These are phyloP conservation scores for Megalopta genalis DNA, from an alignment of 1,140 invertebrate species.

Conservation along the genomic window DNA sequence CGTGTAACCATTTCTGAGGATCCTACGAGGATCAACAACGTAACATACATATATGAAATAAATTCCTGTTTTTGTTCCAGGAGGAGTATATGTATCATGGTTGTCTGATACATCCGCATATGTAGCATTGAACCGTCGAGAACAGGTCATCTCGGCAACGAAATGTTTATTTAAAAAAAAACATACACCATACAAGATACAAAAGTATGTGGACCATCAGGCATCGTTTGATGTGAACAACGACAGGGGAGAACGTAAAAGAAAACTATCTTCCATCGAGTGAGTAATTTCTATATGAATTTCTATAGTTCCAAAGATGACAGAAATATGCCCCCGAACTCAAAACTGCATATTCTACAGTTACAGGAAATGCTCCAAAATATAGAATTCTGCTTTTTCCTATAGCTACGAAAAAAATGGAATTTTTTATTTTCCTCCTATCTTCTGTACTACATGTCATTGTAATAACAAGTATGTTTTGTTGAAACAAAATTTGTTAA, in stretches of 20 bases:
- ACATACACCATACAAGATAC: slow-evolving; percentile 57
- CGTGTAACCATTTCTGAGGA: no score
- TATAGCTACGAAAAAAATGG: no score
- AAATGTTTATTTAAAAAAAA: slow-evolving; percentile 60
- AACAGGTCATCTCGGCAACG: slow-evolving; percentile 62
- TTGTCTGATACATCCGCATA: slow-evolving; percentile 74
- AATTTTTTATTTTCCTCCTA: no score
- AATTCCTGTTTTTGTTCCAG: slow-evolving; percentile 56
- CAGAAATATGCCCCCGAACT: no score
- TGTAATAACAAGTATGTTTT: no score
- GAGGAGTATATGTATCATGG: slow-evolving; percentile 74
- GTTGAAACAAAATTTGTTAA: no score
- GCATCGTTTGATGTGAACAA: slow-evolving; percentile 29
- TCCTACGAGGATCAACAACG: no score
- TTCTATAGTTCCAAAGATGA: no score
- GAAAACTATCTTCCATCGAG: slow-evolving; percentile 61
- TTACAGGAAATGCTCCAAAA: no score
- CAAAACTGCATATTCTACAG: no score
- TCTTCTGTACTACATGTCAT: no score
- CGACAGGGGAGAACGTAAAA: slow-evolving; percentile 54
- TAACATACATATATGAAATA: background rate
- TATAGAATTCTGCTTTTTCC: no score
- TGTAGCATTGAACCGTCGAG: slow-evolving; percentile 66
- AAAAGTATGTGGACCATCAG: slow-evolving; percentile 68
- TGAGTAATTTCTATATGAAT: slow-evolving; percentile 53